Base-by-base conservation (phyloP, 2,888 invertebrate species). In the Lepidocyrtoides sp. region DNA sequence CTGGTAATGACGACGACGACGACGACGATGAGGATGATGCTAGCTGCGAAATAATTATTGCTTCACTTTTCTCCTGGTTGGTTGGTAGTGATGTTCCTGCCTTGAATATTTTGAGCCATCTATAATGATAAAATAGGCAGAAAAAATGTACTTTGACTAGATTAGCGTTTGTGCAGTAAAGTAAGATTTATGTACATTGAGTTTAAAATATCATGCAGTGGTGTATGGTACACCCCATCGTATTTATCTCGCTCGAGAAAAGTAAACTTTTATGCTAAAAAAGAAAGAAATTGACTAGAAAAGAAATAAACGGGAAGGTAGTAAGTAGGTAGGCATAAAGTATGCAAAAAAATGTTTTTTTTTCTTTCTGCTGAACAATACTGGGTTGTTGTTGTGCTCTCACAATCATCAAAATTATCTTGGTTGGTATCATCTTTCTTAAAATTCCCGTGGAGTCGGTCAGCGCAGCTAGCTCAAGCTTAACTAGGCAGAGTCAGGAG, bases 111-210 rank as follows among this genome's bases (percentile, higher is more conserved):
- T n/a, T n/a, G n/a, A n/a, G n/a, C n/a, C n/a, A n/a, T n/a, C n/a
- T n/a, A n/a, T n/a, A n/a, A n/a, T n/a, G n/a, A n/a, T 63, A 10
- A 63, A 63, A 63, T 26, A 48, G 48, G 26, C 29, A 63, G 63
- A 23, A 57, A 57, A 12, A 17, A 57, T 17, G 17, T 57, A 79
- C 20, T 29, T 51, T 29, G 81, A 57, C n/a, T n/a, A n/a, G 81
- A 81, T 81, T 57, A 57, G 81, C 81, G 57, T 63, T 63, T 63
- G n/a, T n/a, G n/a, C n/a, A n/a, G n/a, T n/a, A n/a, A n/a, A n/a
- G n/a, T n/a, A n/a, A n/a, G n/a, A n/a, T n/a, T n/a, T n/a, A n/a
- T n/a, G n/a, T 7, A 23, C 26, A 48, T 48, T 2, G 63, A 2
- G 7, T 14, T 23, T 20, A 12, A 14, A 23, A 63, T 63, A 57